A percentile compares a stretch with the other conserved stretches of the same genome.
Evolutionary conservation across 2,797 vertebrate genomes (phyloP).

Genomic region (Anas flavirostris): DNA sequence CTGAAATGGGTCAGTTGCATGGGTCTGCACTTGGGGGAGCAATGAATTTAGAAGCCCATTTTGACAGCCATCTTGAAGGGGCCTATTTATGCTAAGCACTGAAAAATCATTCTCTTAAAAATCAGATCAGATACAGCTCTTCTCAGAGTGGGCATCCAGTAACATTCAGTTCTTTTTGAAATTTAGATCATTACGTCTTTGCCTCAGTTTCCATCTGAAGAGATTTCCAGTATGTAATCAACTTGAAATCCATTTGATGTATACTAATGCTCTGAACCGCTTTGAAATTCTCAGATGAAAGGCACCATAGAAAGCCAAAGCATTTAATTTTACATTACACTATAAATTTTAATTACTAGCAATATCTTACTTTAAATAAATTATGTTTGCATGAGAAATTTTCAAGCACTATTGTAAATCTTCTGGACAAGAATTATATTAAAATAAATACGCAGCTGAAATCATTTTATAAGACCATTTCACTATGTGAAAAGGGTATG

Average conservation of each 20-base stretch:
- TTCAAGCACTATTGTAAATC: conserved; percentile 34
- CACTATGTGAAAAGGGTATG: not conserved
- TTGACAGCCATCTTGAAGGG: not conserved
- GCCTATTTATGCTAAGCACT: not conserved
- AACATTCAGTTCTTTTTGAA: not conserved
- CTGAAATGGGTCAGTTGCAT: not conserved
- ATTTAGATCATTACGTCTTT: not conserved
- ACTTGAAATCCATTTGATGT: conserved; percentile 31
- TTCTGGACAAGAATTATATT: conserved; percentile 21
- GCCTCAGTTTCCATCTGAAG: conserved; percentile 27
- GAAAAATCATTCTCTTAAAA: not conserved
- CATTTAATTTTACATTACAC: conserved; percentile 17
- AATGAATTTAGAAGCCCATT: not conserved
- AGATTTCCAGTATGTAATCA: not conserved
- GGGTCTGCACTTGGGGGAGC: not conserved
- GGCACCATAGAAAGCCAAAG: conserved; percentile 16
- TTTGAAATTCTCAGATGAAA: conserved; percentile 63
- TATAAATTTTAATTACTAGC: conserved; percentile 53
- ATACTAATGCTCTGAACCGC: not conserved
- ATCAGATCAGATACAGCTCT: not conserved
- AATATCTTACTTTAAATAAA: conserved; percentile 50
- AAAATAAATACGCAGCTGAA: conserved; percentile 48
- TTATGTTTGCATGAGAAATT: conserved; percentile 19
- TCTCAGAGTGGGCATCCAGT: not conserved
- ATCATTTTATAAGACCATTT: conserved; percentile 19